A percentile compares a stretch with the other conserved stretches of the same genome.
phyloP scores from a whole-genome alignment of 2,888 invertebrate genomes.

The Hydrotaea cyrtoneurina region DNA sequence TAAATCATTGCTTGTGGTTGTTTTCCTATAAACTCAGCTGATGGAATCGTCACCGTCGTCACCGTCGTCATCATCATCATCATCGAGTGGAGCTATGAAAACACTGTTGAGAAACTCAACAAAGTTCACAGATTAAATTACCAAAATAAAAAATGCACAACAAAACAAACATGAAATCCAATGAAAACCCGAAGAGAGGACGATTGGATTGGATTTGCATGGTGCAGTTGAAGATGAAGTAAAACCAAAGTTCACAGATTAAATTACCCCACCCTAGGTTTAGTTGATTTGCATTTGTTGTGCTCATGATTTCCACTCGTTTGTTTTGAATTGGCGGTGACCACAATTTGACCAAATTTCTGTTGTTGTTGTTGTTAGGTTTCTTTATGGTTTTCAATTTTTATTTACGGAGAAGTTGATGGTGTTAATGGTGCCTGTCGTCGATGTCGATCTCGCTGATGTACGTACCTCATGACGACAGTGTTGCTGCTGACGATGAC shows the following conservation, averaged over 20 bases:
- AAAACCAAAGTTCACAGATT: constrained; percentile 27
- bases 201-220: no score
- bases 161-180: no score
- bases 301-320: background rate
- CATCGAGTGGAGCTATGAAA: no score
- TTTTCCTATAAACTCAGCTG: background rate
- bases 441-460: no score
- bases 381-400: constrained; percentile 23
- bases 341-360: constrained; percentile 30
- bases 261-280: constrained; percentile 4
- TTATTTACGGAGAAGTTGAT: background rate
- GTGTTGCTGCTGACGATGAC: no score
- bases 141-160: no score
- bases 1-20: background rate
- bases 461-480: no score
- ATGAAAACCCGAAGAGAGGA: no score
- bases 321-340: constrained; percentile 9
- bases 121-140: constrained; percentile 50
- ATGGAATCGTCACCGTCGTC: background rate
- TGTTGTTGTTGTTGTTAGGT: constrained; percentile 35
- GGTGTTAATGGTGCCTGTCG: background rate
- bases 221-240: background rate
- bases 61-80: no score
- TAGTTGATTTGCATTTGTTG: constrained; percentile 7
- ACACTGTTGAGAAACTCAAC: constrained; percentile 16